A percentile compares a stretch with the other conserved stretches of the same genome.
These are phyloP conservation scores for Sebastes hubbsi DNA, from an alignment of 2,797 vertebrate species.

Conservation along the genomic window DNA sequence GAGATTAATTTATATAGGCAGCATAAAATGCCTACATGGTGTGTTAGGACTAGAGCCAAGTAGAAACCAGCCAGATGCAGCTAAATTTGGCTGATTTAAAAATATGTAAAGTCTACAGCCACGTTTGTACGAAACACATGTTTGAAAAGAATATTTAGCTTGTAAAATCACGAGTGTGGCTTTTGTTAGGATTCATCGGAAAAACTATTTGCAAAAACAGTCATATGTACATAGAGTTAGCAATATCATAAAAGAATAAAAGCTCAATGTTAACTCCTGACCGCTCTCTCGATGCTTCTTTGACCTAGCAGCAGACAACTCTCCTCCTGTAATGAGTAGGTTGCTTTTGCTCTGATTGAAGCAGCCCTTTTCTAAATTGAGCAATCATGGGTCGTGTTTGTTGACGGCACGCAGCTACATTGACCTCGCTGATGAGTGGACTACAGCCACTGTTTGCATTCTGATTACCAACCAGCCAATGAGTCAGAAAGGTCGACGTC, in stretches of 20 bases:
- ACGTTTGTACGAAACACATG: neutral
- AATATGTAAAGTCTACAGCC: constrained; percentile 1
- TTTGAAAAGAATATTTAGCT: neutral
- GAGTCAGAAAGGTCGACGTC: neutral
- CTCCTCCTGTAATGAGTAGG: neutral
- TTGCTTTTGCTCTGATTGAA: neutral
- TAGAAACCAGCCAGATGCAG: neutral
- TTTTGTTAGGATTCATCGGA: neutral
- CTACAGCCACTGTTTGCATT: neutral
- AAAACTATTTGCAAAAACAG: neutral
- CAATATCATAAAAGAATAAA: neutral
- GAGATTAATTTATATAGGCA: neutral
- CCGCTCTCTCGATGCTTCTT: neutral
- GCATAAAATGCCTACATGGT: neutral
- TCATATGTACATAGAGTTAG: neutral
- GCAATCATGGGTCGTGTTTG: neutral
- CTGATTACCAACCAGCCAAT: neutral
- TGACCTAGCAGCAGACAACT: constrained; percentile 3
- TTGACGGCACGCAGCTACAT: neutral
- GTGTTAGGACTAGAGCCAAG: neutral
- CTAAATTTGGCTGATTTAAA: neutral
- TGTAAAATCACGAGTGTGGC: neutral
- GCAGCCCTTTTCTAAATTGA: constrained; percentile 15
- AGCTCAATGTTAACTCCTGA: neutral
- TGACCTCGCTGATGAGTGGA: neutral